Conservation (phyloP, 2,888 invertebrate genomes). For the Nomada flava region DNA sequence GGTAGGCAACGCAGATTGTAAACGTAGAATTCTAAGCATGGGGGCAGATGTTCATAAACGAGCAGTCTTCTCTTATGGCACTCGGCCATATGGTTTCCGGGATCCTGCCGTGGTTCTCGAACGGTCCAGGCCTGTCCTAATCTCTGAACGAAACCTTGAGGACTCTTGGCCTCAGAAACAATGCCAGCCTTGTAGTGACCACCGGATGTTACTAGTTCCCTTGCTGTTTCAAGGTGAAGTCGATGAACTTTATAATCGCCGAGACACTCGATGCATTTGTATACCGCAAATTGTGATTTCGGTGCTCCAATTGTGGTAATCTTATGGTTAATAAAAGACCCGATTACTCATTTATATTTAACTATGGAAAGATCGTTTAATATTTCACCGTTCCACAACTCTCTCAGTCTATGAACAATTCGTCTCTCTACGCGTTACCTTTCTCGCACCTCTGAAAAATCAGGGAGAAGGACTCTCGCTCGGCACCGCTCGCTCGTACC, state of each 20-base stretch:
- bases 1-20: slow-evolving; percentile 29
- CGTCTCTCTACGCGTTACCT: too few species aligned
- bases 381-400: too few species aligned
- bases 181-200: slow-evolving; percentile 42
- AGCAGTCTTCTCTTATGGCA: slow-evolving; percentile 20
- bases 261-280: slow-evolving; percentile 3
- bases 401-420: too few species aligned
- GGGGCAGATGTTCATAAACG: slow-evolving; percentile 59
- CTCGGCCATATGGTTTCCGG: slow-evolving; percentile 58
- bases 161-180: slow-evolving; percentile 36
- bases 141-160: slow-evolving; percentile 26
- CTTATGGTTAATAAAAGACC: too few species aligned
- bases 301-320: too few species aligned
- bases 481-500: too few species aligned
- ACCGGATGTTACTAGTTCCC: slow-evolving; percentile 43
- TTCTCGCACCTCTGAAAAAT: too few species aligned
- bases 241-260: slow-evolving; percentile 37
- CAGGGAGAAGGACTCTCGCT: too few species aligned
- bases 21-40: slow-evolving; percentile 23
- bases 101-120: slow-evolving; percentile 37
- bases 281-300: neutral
- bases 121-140: slow-evolving; percentile 47
- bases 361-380: too few species aligned
- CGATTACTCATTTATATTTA: too few species aligned
- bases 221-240: slow-evolving; percentile 46